These are phyloP conservation scores for Acanthiza pusilla DNA, from an alignment of 2,797 vertebrate genomes.

Conservation along the genomic window DNA sequence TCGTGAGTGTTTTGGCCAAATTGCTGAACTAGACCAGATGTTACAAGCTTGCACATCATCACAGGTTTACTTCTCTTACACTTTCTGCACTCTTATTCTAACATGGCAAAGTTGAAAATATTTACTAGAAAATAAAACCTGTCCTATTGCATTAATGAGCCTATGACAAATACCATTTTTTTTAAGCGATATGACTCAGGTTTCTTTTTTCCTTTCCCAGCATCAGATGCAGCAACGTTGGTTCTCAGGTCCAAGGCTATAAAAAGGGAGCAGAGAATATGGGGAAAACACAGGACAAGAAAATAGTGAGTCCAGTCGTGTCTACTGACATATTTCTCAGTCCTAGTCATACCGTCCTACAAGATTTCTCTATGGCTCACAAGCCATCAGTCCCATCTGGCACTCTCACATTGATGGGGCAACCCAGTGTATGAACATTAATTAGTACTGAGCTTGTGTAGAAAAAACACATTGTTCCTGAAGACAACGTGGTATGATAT, in stretches of 20 bases:
- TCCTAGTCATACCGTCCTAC: background rate
- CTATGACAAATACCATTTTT: background rate
- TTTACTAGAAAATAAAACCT: background rate
- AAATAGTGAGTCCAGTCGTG: background rate
- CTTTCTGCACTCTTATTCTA: background rate
- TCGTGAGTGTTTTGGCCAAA: background rate
- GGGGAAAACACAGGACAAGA: background rate
- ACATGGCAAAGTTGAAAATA: background rate
- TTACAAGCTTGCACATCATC: background rate
- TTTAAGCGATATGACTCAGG: background rate
- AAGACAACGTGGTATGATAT: background rate
- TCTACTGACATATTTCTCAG: background rate
- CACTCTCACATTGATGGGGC: background rate
- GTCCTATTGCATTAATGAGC: background rate
- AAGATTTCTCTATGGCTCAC: background rate
- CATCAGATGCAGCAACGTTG: background rate
- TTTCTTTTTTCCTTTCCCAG: background rate
- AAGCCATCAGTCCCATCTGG: background rate
- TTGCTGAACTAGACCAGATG: background rate
- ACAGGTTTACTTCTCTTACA: background rate
- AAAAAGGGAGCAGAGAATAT: background rate
- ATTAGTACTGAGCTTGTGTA: background rate
- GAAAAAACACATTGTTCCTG: background rate
- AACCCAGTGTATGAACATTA: background rate
- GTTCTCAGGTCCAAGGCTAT: background rate